Evolutionary conservation across 1,140 invertebrate genomes (phyloP), one percentile per base, ranked within the genome.

Genomic region (Procambarus clarkii): DNA sequence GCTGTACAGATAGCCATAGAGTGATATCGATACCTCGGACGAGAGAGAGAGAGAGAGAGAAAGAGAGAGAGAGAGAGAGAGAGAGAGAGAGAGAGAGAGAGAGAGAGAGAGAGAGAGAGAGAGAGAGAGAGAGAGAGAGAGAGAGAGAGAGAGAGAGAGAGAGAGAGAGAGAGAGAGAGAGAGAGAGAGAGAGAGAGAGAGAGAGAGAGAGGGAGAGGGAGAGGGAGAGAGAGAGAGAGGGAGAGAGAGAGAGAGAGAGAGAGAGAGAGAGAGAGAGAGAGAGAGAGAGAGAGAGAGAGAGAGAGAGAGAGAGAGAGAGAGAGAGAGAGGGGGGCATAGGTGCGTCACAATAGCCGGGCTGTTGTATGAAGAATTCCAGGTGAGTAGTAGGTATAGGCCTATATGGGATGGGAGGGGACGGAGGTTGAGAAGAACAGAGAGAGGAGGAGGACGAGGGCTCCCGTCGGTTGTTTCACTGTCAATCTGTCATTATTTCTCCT

Each of bases 71-170:
- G 46, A 79, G 15, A 50, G 15, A 7, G 54, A 45, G 85, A 58
- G 85, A 86, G 50, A 78, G 85, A 78, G 78, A 86, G 85, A 74
- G 85, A 86, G 85, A 86, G 78, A 86, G 13, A 54, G 54, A 48
- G 34, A 45, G 85, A 44, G 24, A 34, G n/a, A 76, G 74, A 60
- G 11, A 34, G 58, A 48, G 50, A 77, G 34, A 24, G 45, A 2
- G 46, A 69, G 44, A 48, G 69, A 60, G 69, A 11, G 84, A 4
- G 50, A 44, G 34, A 15, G 82, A 69, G 15, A 21, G 64, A 1
- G 84, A 74, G 24, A 46, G 45, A 45, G 45, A 21, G 48, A 82
- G 34, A 5, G 11, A 44, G 44, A 15, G 45, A 21, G 9, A 9
- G 7, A 11, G 21, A 84, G 34, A 34, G 34, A 34, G 34, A 34